Evolutionary conservation across 2,797 vertebrate species (phyloP).

Genomic region (Gastrophryne carolinensis): DNA sequence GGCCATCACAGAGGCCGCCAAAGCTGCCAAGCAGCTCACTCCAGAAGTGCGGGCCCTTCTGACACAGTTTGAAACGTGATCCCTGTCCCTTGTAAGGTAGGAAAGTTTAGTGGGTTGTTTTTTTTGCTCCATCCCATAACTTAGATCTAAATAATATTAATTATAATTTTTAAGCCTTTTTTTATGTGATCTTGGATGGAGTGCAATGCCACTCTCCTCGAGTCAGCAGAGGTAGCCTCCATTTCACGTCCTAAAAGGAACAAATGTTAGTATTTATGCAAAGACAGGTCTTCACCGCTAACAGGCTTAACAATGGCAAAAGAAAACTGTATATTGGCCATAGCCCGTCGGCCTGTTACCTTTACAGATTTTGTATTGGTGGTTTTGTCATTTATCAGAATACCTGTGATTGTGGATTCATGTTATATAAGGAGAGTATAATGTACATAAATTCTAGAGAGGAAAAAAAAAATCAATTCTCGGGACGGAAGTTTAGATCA

Average conservation of each 20-base stretch:
- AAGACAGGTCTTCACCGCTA: background rate
- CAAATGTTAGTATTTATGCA: background rate
- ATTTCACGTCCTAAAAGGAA: conserved; percentile 14
- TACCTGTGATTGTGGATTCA: background rate
- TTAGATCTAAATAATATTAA: conserved; percentile 49
- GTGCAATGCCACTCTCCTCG: background rate
- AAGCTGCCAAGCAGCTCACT: conserved; percentile 94
- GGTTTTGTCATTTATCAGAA: background rate
- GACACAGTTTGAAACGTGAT: conserved; percentile 97
- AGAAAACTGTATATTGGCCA: background rate
- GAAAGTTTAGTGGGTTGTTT: conserved; percentile 64
- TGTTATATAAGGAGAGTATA: background rate
- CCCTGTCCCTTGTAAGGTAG: conserved; percentile 72
- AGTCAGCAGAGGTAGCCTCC: background rate
- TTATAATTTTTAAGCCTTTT: background rate
- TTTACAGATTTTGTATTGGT: background rate
- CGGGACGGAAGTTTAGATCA: background rate
- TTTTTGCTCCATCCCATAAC: conserved; percentile 40
- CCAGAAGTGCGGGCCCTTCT: conserved; percentile 94
- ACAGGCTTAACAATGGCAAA: background rate
- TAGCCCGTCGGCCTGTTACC: background rate
- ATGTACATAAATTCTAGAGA: conserved; percentile 11
- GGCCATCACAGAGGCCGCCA: conserved; percentile 94
- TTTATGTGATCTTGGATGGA: conserved; percentile 53
- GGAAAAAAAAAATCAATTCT: background rate